Evolutionary conservation across 2,888 invertebrate genomes (phyloP).

Genomic region (Entomobrya proxima): DNA sequence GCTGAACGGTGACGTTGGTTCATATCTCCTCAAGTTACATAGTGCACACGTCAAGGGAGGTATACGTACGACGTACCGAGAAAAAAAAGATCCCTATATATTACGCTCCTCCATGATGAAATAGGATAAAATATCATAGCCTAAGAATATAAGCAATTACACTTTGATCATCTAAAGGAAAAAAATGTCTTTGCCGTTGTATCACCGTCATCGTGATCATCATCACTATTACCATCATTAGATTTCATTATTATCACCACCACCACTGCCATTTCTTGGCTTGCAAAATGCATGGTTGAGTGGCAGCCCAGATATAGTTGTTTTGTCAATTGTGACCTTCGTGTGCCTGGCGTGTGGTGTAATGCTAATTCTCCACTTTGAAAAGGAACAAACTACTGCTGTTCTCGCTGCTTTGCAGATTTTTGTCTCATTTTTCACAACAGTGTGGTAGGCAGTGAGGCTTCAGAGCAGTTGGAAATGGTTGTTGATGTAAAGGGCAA

Average conservation of each 20-base stretch:
- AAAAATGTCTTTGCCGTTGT: slow-evolving; percentile 7
- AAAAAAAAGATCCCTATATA: slow-evolving; percentile 1
- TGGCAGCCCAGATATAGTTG: too few relatives aligned
- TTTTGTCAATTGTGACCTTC: slow-evolving; percentile 44
- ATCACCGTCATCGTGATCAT: too few relatives aligned
- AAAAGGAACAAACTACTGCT: background rate
- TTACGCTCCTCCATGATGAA: slow-evolving; percentile 2
- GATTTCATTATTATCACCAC: slow-evolving; percentile 8
- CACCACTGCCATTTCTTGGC: slow-evolving; percentile 38
- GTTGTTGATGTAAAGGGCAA: too few relatives aligned
- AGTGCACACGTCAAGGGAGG: slow-evolving; percentile 56
- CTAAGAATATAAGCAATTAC: too few relatives aligned
- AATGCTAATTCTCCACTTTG: slow-evolving; percentile 41
- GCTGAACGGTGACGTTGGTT: slow-evolving; percentile 16
- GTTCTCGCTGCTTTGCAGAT: background rate
- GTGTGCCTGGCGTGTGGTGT: slow-evolving; percentile 36
- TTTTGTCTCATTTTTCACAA: background rate
- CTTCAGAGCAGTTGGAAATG: slow-evolving; percentile 19
- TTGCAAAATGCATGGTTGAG: background rate
- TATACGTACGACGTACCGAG: background rate
- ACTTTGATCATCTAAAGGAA: background rate
- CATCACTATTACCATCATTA: slow-evolving; percentile 18
- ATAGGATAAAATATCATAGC: too few relatives aligned
- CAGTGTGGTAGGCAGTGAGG: background rate
- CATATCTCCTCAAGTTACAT: background rate